Evolutionary conservation across 2,797 vertebrate genomes (phyloP).

Genomic region (Malurus splendens): DNA sequence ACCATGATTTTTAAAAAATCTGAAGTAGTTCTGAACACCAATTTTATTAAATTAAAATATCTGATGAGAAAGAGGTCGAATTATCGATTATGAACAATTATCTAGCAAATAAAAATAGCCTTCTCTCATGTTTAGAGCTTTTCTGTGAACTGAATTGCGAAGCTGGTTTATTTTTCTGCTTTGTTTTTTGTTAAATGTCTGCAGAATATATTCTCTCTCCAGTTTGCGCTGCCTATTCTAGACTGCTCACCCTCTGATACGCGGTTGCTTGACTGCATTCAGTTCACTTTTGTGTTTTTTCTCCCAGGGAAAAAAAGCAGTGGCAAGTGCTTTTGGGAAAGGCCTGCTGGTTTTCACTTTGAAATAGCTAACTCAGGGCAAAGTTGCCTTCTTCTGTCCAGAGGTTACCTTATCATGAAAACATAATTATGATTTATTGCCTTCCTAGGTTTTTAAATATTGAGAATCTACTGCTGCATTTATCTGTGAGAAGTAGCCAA

Average conservation of each 20-base stretch:
- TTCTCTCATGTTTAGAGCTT: background rate
- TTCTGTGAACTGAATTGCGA: background rate
- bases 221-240: background rate
- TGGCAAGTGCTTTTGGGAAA: background rate
- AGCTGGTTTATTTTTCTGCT: background rate
- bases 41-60: background rate
- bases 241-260: background rate
- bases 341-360: background rate
- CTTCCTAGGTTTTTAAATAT: background rate
- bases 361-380: background rate
- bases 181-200: background rate
- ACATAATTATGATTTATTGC: fast-evolving
- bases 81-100: background rate
- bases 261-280: background rate
- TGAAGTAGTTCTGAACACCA: background rate
- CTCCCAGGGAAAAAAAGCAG: background rate
- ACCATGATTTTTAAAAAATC: background rate
- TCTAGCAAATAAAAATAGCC: background rate
- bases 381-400: background rate
- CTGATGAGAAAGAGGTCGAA: background rate
- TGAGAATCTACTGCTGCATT: background rate
- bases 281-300: background rate
- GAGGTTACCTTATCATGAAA: background rate
- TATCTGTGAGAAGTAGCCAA: background rate
- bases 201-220: background rate